Evolutionary conservation across 1,140 invertebrate species (phyloP), one percentile per base, ranked within the genome.

Genomic region (Wiebesia pumilae): DNA sequence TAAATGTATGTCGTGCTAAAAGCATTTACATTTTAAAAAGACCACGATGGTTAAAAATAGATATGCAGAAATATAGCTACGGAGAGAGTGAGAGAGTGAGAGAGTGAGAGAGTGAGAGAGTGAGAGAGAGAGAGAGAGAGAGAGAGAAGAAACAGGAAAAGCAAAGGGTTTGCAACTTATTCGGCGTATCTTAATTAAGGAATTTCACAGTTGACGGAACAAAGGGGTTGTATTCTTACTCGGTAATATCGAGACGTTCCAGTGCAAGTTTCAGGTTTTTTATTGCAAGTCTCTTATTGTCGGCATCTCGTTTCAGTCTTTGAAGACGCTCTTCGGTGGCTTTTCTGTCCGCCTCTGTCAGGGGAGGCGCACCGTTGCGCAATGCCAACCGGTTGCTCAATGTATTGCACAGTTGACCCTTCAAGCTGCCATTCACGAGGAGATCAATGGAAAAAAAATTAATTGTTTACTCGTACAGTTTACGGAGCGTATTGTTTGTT

Each of bases 161-260:
- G n/a, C 10, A 38, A 67, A 67, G 30, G n/a, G 7, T n/a, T 67
- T 67, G 7, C 7, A 7, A 7, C 30, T n/a, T 33, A 54, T 54
- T 54, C 19, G 14, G 9, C n/a, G 65, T 0, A 67, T 30, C 14
- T 67, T 67, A 67, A 67, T 67, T 24, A 12, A 24, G 2, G 35
- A 33, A 80, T 65, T 73, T 12, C 12, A 40, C 3, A 73, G 9
- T n/a, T 43, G 1, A 43, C 0, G 35, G 10, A 27, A 73, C 24
- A 24, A 21, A 73, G 40, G 16, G 1, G 1, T 71, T 71, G 10
- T 33, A 40, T 19, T 62, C 95, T 95, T 93, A 97, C 97, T 97
- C 97, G 19, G 97, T 97, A 51, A 97, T 97, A 91, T 97, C 96
- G 14, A 97, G 95, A 87, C 96, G 95, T 89, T 97, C 97, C 38